phyloP scores from a whole-genome alignment of 2,113 vertebrate species.

The Argyrosomus japonicus region DNA sequence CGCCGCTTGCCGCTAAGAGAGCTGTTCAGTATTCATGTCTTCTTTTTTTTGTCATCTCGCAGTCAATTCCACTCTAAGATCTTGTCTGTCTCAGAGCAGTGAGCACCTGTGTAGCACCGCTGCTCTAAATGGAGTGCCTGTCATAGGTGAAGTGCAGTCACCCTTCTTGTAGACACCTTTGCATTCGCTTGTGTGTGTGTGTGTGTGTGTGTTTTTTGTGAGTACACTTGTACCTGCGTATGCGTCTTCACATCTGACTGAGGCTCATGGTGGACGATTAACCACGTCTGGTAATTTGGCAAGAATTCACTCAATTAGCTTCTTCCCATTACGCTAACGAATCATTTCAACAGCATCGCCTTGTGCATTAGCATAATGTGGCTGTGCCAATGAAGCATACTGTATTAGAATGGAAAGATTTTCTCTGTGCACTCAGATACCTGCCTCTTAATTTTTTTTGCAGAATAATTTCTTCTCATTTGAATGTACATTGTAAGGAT shows the following conservation, averaged over 20 bases:
- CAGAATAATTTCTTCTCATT: conserved; percentile 17
- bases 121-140: conserved; percentile 49
- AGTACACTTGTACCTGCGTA: conserved; percentile 12
- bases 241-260: conserved; percentile 33
- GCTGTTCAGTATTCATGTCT: conserved; percentile 61
- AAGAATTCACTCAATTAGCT: conserved; percentile 75
- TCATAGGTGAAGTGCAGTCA: conserved; percentile 34
- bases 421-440: conserved; percentile 36
- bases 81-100: conserved; percentile 47
- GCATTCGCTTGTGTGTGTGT: not conserved
- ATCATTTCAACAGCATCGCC: conserved; percentile 63
- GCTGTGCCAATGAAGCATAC: conserved; percentile 58
- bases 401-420: conserved; percentile 51
- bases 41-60: conserved; percentile 31
- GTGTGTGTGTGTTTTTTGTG: conserved; percentile 9
- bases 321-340: conserved; percentile 69
- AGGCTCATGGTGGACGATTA: conserved; percentile 56
- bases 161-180: conserved; percentile 30
- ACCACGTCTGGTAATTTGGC: conserved; percentile 64
- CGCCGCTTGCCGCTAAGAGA: conserved; percentile 13
- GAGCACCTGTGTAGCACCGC: conserved; percentile 43
- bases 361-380: conserved; percentile 75
- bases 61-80: conserved; percentile 60
- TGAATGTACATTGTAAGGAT: conserved; percentile 16
- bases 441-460: conserved; percentile 25